Base-by-base conservation (phyloP, 1,140 invertebrate genomes). In the Pachyrhynchus sulphureomaculatus region DNA sequence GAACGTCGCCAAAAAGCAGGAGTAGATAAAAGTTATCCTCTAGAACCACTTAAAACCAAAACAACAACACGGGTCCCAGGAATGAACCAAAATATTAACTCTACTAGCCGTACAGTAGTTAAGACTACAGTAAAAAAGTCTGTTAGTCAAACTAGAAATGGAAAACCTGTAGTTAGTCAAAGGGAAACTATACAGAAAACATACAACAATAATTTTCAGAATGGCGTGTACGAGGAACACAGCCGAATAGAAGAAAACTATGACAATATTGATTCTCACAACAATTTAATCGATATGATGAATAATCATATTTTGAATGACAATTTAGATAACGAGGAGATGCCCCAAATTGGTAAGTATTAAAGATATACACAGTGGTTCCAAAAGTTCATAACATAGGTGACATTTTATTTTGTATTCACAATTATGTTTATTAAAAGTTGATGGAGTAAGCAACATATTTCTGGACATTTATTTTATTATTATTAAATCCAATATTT, bases 1-100 rank as follows among this genome's bases (percentile, higher is more conserved):
- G 89, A 91, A 68, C 80, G 88, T 12, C 81, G 89, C 23, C 83
- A 83, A 44, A 81, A 81, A 54, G 81, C 79, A 44, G 89, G 90
- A 23, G 88, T 90, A 65, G 89, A 92, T 78, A 87, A 88, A 57
- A 89, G 88, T 71, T 88, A 92, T 76, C 89, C 88, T 0, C 75
- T 92, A 12, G 87, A 91, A 68, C 90, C 90, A 0, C 76, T 89
- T 29, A 78, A 79, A 64, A 76, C 76, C 2, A 72, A 78, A 62
- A 78, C 76, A 37, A 66, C 73, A 15, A 17, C 33, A 9, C 41
- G 53, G 32, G 41, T 21, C 17, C 33, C 37, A n/a, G 57, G 34
- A 24, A 29, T 55, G 12, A 62, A 69, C 24, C 60, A 65, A 13
- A 44, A 64, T 26, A 55, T 21, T 12, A 62, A 44, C 15, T 32